A percentile compares a stretch with the other conserved stretches of the same genome.
phyloP scores from a whole-genome alignment of 2,113 vertebrate genomes.

The Osmerus eperlanus region DNA sequence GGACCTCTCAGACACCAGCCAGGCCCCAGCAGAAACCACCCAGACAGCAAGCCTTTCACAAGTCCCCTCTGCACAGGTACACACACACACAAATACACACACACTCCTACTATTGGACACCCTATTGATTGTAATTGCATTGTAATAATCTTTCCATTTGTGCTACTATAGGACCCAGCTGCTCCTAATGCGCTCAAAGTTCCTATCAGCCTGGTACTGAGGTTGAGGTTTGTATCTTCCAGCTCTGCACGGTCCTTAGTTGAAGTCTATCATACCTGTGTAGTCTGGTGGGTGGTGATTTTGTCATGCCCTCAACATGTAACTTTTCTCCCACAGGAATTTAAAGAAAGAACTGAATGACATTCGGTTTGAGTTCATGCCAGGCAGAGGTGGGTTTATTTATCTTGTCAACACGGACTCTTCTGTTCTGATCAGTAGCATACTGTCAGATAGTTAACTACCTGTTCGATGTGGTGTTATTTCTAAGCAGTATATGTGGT shows the following conservation, averaged over 20 bases:
- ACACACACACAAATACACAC: not conserved
- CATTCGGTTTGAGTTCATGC: constrained; percentile 98
- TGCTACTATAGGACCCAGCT: constrained; percentile 65
- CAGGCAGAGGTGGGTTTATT: constrained; percentile 85
- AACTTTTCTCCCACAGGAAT: constrained; percentile 74
- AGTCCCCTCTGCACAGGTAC: constrained; percentile 54
- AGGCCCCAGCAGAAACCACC: constrained; percentile 64
- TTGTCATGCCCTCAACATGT: not conserved
- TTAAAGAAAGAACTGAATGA: constrained; percentile 98
- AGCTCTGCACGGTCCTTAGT: not conserved
- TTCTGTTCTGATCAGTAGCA: not conserved
- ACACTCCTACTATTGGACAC: not conserved
- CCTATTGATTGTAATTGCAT: not conserved
- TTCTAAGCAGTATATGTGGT: not conserved
- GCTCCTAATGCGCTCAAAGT: constrained; percentile 70
- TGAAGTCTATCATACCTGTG: not conserved
- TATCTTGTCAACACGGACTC: not conserved
- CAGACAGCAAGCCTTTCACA: constrained; percentile 71
- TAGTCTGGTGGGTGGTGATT: not conserved
- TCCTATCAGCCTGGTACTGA: constrained; percentile 90
- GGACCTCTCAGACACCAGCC: constrained; percentile 75
- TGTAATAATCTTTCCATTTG: not conserved
- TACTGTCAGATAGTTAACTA: not conserved
- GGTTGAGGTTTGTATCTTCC: constrained; percentile 77
- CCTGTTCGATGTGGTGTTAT: no score